Conservation (phyloP, 2,113 vertebrate genomes). For the Electrona antarctica region DNA sequence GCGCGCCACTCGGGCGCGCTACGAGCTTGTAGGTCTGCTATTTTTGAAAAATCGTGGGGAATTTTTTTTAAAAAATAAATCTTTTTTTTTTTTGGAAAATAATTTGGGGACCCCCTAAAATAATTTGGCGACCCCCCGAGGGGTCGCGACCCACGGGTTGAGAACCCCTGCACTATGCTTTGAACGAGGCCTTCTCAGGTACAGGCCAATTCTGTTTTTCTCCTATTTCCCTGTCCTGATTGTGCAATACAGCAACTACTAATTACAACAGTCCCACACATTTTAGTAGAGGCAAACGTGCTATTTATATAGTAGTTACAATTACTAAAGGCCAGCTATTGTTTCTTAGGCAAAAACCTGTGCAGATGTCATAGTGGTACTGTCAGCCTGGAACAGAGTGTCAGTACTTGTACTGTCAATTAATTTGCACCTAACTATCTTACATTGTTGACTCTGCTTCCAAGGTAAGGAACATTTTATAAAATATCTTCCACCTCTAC, state of each 20-base stretch:
- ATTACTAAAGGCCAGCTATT: slow-evolving; percentile 3
- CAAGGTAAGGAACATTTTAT: slow-evolving; percentile 27
- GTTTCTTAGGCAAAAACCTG: slow-evolving; percentile 30
- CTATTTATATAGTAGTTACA: slow-evolving; percentile 39
- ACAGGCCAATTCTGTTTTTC: slow-evolving; percentile 36
- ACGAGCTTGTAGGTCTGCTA: no score
- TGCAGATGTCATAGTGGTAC: slow-evolving; percentile 28
- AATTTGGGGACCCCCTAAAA: no score
- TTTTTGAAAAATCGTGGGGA: no score
- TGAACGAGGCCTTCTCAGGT: slow-evolving; percentile 64
- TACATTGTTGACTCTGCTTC: slow-evolving; percentile 50
- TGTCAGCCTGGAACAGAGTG: slow-evolving; percentile 18
- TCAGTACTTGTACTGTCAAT: slow-evolving; percentile 14
- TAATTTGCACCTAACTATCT: slow-evolving; percentile 31
- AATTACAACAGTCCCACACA: slow-evolving; percentile 43
- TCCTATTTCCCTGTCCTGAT: slow-evolving; percentile 31
- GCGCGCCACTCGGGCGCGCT: no score
- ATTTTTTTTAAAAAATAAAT: no score
- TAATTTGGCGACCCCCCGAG: no score
- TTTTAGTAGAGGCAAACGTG: slow-evolving; percentile 14
- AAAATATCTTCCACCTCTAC: slow-evolving; percentile 37
- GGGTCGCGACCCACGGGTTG: no score
- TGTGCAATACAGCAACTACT: slow-evolving; percentile 63
- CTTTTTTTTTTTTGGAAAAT: no score
- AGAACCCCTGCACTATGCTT: no score